phyloP scores from a whole-genome alignment of 2,888 invertebrate genomes.

The Cerceris ruficornis region DNA sequence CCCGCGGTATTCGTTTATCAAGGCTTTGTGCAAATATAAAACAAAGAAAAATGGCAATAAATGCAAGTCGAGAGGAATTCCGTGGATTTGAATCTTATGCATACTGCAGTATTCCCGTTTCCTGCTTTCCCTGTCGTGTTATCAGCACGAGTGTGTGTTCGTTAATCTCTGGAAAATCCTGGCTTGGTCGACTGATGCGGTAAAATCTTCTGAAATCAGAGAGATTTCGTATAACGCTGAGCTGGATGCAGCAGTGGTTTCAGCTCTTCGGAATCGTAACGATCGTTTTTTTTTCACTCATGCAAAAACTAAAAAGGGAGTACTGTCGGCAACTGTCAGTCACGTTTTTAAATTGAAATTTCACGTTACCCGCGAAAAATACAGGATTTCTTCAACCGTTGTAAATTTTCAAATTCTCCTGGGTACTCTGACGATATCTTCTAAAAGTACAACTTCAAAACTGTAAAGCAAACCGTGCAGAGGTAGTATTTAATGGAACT shows the following conservation, averaged over 20 bases:
- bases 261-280: not conserved
- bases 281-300: conserved; percentile 1
- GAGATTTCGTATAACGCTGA: conserved; percentile 19
- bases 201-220: conserved; percentile 50
- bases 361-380: no score
- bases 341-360: conserved; percentile 10
- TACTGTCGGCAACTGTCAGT: conserved; percentile 27
- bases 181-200: conserved; percentile 13
- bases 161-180: conserved; percentile 52
- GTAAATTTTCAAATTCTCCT: no score
- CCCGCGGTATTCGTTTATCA: conserved; percentile 11
- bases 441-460: no score
- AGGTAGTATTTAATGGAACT: no score
- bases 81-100: conserved; percentile 46
- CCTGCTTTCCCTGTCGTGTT: conserved; percentile 33
- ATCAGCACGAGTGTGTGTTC: conserved; percentile 37
- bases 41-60: not conserved
- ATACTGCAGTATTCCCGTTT: conserved; percentile 29
- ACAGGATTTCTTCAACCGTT: no score
- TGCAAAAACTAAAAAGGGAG: not conserved
- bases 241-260: conserved; percentile 4
- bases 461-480: no score
- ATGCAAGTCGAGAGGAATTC: conserved; percentile 1
- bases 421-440: no score
- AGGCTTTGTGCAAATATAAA: not conserved